phyloP scores from a whole-genome alignment of 1,140 invertebrate genomes.

The Halesus radiatus region DNA sequence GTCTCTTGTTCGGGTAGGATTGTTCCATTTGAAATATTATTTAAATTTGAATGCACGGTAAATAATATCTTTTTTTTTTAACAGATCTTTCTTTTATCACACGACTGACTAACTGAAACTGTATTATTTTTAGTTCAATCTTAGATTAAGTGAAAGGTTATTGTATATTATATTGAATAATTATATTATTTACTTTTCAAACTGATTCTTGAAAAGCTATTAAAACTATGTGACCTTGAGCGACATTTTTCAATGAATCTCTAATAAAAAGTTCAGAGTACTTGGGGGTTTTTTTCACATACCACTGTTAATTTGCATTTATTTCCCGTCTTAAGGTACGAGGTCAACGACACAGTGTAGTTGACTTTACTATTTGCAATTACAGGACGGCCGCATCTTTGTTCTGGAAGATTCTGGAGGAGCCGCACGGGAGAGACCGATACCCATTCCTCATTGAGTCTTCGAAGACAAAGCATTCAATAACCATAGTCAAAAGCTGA shows the following conservation, averaged over 20 bases:
- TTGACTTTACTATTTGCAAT: not conserved
- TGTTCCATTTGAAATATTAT: no score
- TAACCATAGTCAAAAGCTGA: not conserved
- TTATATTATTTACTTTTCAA: not conserved
- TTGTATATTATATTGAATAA: no score
- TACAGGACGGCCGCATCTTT: not conserved
- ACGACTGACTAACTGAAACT: conserved; percentile 2
- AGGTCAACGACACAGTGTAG: not conserved
- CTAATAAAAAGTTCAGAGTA: no score
- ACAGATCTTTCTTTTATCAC: conserved; percentile 1
- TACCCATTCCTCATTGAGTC: not conserved
- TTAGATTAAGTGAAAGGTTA: not conserved
- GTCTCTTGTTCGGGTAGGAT: no score
- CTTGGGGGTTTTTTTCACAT: no score
- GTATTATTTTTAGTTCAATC: conserved; percentile 15
- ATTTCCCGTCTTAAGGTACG: no score
- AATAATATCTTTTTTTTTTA: not conserved
- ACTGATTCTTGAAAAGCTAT: not conserved
- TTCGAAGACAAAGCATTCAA: not conserved
- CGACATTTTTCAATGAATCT: no score
- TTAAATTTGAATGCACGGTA: not conserved
- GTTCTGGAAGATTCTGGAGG: not conserved
- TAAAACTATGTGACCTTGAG: no score
- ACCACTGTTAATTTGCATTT: no score
- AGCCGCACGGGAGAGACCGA: not conserved